Base-by-base conservation (phyloP, 2,113 vertebrate species). In the Chaenocephalus aceratus region DNA sequence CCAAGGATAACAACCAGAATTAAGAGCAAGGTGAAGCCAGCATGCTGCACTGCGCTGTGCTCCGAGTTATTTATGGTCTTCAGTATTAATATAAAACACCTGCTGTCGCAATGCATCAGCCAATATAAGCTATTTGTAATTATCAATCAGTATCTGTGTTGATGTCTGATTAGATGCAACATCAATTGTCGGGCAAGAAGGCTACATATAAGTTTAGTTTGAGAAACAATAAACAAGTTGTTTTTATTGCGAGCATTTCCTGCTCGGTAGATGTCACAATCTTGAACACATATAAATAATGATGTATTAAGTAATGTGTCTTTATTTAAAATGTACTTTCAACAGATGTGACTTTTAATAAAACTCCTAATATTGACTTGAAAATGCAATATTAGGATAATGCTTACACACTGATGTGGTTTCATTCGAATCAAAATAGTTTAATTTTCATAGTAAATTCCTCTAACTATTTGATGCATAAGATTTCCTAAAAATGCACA, bases 1-100 rank as follows among this genome's bases (percentile, higher is more conserved):
- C 2, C 34, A 57, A 83, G 53, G 23, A 67, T 11, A 72, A 68
- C 34, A 30, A 8, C 34, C 4, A 4, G 18, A 85, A 77, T n/a
- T 14, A 45, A 61, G 34, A 16, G 8, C 1, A 41, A 36, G n/a
- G 13, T 21, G 3, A 61, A 52, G 14, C 15, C 30, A 48, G 16
- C 12, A n/a, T 46, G 52, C 46, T 26, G 21, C 41, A 48, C 4
- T 36, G 21, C 41, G 34, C 2, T 15, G 10, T 21, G 46, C 13
- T 10, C 11, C 13, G 10, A 15, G 46, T 9, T 10, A 5, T 21
- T 30, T 16, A 11, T 15, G 61, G 12, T 3, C 10, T 23, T 12
- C 18, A 3, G 4, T 18, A 63, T 63, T 46, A 44, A 48, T 21
- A 49, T 21, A 49, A 49, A 23, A 34, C 63, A 30, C 10, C 36